Evolutionary conservation across 2,797 vertebrate genomes (phyloP).

Genomic region (Darevskia nairensis): DNA sequence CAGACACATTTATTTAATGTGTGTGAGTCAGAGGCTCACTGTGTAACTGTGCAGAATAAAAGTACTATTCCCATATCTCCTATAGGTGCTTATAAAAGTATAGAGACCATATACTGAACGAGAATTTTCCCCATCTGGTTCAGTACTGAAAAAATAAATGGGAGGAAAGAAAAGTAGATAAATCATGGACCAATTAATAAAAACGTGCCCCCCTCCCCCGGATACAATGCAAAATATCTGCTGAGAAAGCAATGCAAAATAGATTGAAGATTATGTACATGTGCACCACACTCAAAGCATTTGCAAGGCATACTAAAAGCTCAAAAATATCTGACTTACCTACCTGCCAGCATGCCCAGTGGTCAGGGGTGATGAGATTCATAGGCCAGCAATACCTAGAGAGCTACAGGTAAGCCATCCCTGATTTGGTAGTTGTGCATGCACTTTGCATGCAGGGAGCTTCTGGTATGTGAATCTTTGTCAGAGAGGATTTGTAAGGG

Average conservation of each 20-base stretch:
- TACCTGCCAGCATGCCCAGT: background rate
- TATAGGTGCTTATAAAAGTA: background rate
- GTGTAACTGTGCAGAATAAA: background rate
- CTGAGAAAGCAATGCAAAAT: background rate
- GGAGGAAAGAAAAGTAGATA: background rate
- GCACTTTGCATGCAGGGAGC: background rate
- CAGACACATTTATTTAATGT: background rate
- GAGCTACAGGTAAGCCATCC: too few relatives aligned
- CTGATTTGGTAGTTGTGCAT: too few relatives aligned
- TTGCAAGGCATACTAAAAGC: background rate
- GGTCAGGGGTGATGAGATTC: too few relatives aligned
- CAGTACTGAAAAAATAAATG: background rate
- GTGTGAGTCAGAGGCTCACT: constrained; percentile 2
- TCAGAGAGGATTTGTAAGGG: background rate
- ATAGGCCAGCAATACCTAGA: too few relatives aligned
- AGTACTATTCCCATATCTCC: background rate
- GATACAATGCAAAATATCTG: background rate
- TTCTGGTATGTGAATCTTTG: background rate
- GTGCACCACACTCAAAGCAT: background rate
- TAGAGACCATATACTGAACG: background rate
- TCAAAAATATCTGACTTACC: background rate
- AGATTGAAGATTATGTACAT: background rate
- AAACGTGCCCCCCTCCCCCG: background rate
- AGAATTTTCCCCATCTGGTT: background rate
- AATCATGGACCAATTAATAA: background rate